phyloP scores from a whole-genome alignment of 2,888 invertebrate species.

The Phyllotreta cruciferae region DNA sequence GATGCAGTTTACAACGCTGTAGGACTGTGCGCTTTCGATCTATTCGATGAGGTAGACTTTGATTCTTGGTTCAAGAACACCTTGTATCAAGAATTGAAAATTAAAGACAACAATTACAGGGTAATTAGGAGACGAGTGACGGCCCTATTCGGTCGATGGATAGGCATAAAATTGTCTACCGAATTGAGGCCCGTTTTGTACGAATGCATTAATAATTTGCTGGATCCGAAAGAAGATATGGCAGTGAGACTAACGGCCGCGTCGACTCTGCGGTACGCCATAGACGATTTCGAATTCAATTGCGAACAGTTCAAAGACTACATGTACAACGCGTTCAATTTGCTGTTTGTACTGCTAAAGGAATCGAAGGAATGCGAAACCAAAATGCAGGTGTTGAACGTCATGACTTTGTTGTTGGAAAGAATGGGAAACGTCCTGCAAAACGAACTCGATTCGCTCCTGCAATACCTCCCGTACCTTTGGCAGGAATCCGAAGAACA shows the following conservation, averaged over 20 bases:
- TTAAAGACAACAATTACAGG: conserved; percentile 82
- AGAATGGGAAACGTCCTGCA: conserved; percentile 79
- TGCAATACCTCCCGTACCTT: conserved; percentile 83
- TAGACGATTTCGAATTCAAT: conserved; percentile 93
- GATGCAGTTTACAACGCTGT: conserved; percentile 95
- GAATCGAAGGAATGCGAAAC: conserved; percentile 63
- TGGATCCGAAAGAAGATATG: conserved; percentile 78
- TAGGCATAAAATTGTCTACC: conserved; percentile 81
- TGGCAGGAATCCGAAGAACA: conserved; percentile 90
- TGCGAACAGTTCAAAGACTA: conserved; percentile 85
- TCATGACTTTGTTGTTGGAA: conserved; percentile 88
- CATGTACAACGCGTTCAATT: conserved; percentile 78
- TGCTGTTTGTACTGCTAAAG: conserved; percentile 83
- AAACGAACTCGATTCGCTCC: conserved; percentile 73
- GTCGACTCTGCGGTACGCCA: conserved; percentile 80
- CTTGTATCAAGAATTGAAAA: conserved; percentile 80
- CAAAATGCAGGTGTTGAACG: conserved; percentile 88
- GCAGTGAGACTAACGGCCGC: conserved; percentile 89
- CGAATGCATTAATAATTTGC: conserved; percentile 74
- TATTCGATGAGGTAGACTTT: conserved; percentile 93
- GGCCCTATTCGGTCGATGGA: conserved; percentile 83
- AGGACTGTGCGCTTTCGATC: conserved; percentile 85
- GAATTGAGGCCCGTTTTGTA: conserved; percentile 84
- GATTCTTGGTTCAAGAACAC: conserved; percentile 90
- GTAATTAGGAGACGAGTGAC: conserved; percentile 85